A percentile compares a stretch with the other conserved stretches of the same genome.
Evolutionary conservation across 1,140 invertebrate genomes (phyloP).

Genomic region (Aphaenogaster floridana): DNA sequence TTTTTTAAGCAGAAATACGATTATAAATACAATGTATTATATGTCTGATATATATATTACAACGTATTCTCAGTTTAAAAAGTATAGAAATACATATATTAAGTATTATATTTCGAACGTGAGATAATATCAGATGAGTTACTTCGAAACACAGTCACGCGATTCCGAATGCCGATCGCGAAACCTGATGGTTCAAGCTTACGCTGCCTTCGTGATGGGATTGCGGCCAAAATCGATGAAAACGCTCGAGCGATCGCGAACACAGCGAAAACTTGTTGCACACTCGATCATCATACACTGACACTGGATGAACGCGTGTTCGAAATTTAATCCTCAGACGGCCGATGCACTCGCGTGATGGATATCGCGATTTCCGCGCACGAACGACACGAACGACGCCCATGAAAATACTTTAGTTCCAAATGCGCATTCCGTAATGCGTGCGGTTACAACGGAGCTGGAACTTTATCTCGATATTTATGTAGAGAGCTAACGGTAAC

Average conservation of each 20-base stretch:
- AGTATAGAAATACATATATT: background rate
- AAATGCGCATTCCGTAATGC: conserved; percentile 31
- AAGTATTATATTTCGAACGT: background rate
- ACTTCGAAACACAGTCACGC: background rate
- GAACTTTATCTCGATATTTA: conserved; percentile 58
- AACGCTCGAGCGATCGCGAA: conserved; percentile 57
- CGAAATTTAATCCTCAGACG: conserved; percentile 64
- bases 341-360: conserved; percentile 36
- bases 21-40: too few relatives aligned
- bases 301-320: conserved; percentile 31
- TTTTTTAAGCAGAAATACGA: background rate
- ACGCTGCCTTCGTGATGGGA: conserved; percentile 30
- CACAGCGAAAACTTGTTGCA: conserved; percentile 70
- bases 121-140: background rate
- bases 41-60: background rate
- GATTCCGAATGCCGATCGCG: background rate
- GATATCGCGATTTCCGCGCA: conserved; percentile 47
- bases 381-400: conserved; percentile 41
- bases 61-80: background rate
- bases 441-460: conserved; percentile 17
- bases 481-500: conserved; percentile 3
- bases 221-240: conserved; percentile 45
- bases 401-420: conserved; percentile 50
- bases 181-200: conserved; percentile 8
- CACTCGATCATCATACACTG: conserved; percentile 45